Conservation (phyloP, 2,113 vertebrate species). For the Chamaetylas fuelleborni region DNA sequence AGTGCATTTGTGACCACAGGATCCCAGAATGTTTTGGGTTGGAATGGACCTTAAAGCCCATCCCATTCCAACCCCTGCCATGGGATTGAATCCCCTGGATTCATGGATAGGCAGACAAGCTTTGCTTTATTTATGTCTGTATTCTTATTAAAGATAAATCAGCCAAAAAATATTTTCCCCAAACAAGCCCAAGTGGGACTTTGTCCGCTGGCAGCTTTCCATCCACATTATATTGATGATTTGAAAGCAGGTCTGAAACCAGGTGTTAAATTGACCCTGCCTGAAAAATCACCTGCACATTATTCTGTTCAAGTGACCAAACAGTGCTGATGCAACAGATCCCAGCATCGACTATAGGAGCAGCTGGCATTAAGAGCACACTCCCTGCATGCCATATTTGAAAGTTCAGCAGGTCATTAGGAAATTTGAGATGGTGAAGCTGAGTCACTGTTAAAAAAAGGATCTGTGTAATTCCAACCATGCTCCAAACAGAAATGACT, state of each 20-base stretch:
- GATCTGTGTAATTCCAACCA: not conserved
- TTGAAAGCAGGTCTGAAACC: conserved; percentile 1
- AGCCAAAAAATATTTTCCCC: not conserved
- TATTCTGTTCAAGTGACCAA: not conserved
- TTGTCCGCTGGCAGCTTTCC: not conserved
- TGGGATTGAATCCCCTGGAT: accelerated
- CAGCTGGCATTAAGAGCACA: not conserved
- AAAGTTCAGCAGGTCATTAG: not conserved
- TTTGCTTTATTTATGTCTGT: not conserved
- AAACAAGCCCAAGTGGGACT: not conserved
- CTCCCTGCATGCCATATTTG: not conserved
- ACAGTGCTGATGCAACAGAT: not conserved
- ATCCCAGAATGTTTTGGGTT: too few relatives aligned
- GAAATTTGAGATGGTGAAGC: not conserved
- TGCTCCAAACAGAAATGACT: not conserved
- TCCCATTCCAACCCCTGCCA: not conserved
- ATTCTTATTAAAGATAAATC: not conserved
- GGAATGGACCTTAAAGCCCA: not conserved
- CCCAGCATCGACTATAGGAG: not conserved
- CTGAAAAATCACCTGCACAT: not conserved
- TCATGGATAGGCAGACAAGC: not conserved
- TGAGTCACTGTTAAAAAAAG: not conserved
- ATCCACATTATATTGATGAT: not conserved
- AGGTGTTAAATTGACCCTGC: conserved; percentile 35
- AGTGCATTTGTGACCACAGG: not conserved